A percentile compares a stretch with the other conserved stretches of the same genome.
Conservation (phyloP, 1,140 invertebrate species). For the Parapsyche elsis region DNA sequence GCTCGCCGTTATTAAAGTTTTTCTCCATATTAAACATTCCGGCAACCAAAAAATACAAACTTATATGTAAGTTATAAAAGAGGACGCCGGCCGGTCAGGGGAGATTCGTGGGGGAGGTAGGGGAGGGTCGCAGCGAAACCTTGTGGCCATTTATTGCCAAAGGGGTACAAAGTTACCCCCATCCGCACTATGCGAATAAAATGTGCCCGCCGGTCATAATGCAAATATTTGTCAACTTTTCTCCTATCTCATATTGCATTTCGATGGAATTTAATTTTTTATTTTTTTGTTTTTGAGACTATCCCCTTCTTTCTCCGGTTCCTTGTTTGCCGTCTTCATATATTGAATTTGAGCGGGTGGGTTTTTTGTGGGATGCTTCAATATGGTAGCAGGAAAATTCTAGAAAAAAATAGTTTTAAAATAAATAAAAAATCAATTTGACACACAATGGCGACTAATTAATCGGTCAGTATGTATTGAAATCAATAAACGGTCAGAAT, state of each 20-base stretch:
- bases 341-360: constrained; percentile 19
- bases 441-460: no score
- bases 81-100: neutral
- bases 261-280: constrained; percentile 29
- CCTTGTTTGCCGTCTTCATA: constrained; percentile 29
- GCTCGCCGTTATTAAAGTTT: constrained; percentile 55
- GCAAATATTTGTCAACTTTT: constrained; percentile 46
- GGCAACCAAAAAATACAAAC: constrained; percentile 53
- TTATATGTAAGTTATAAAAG: constrained; percentile 34
- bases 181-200: constrained; percentile 40
- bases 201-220: constrained; percentile 38
- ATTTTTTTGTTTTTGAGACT: neutral
- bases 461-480: no score
- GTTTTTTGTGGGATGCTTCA: no score
- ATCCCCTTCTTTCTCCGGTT: constrained; percentile 2
- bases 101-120: neutral
- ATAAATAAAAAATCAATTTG: no score
- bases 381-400: no score
- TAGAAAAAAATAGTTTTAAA: no score
- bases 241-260: constrained; percentile 48
- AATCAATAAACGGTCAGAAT: no score
- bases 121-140: neutral
- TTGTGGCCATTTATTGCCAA: constrained; percentile 36
- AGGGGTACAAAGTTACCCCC: constrained; percentile 19
- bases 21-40: constrained; percentile 57